Evolutionary conservation across 2,113 vertebrate species (phyloP).

Genomic region (Protobothrops mucrosquamatus): DNA sequence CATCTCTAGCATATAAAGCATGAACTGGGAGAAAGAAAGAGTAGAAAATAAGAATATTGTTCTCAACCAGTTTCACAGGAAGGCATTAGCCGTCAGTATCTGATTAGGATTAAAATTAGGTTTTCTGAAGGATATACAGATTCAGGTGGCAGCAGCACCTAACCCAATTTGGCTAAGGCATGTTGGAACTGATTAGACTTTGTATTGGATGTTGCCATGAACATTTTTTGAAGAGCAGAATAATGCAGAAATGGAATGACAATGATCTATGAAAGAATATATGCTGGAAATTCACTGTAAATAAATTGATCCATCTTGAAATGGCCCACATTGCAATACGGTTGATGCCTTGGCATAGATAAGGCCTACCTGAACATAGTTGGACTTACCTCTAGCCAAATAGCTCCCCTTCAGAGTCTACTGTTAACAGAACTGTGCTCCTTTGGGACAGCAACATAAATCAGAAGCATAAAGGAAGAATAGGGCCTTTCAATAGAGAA

Average conservation of each 20-base stretch:
- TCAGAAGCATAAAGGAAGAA: not conserved
- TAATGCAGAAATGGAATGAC: too few species aligned
- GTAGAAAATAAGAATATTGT: not conserved
- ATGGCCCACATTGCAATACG: not conserved
- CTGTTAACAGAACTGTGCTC: not conserved
- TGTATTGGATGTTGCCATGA: not conserved
- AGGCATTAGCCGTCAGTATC: not conserved
- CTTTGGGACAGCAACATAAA: not conserved
- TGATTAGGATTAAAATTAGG: not conserved
- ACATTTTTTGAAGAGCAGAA: not conserved
- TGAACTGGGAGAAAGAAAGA: not conserved
- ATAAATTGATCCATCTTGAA: not conserved
- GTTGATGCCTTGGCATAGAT: not conserved
- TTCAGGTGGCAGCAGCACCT: not conserved
- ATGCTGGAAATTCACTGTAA: not conserved
- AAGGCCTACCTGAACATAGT: not conserved
- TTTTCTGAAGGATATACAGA: not conserved
- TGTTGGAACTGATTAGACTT: not conserved
- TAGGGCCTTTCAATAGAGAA: not conserved
- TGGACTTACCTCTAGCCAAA: not conserved
- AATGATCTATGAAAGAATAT: not conserved
- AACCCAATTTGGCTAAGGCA: not conserved
- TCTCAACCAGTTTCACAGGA: not conserved
- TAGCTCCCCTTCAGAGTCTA: not conserved
- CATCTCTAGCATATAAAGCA: not conserved